A percentile compares a stretch with the other conserved stretches of the same genome.
Evolutionary conservation across 2,797 vertebrate species (phyloP).

Genomic region (Chromis chromis): DNA sequence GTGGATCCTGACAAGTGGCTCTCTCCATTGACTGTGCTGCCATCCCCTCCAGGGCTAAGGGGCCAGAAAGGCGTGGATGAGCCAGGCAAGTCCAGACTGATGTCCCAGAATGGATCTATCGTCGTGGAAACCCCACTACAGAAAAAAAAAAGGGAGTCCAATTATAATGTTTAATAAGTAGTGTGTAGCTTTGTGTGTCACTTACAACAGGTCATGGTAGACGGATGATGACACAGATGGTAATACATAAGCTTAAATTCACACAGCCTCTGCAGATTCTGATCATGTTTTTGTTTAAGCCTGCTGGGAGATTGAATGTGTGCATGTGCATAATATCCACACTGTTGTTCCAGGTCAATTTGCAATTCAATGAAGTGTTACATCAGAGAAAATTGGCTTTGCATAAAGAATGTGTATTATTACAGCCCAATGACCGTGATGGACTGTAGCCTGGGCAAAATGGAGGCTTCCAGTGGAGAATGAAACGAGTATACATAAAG

Average conservation of each 20-base stretch:
- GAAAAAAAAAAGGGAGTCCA: background rate
- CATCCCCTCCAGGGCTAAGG: constrained; percentile 93
- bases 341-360: constrained; percentile 46
- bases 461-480: constrained; percentile 21
- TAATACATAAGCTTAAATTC: constrained; percentile 41
- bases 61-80: constrained; percentile 98
- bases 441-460: constrained; percentile 34
- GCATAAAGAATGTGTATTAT: constrained; percentile 53
- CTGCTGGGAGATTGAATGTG: constrained; percentile 30
- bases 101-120: constrained; percentile 98
- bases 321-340: constrained; percentile 44
- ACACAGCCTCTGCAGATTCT: constrained; percentile 36
- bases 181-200: constrained; percentile 23
- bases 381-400: constrained; percentile 65
- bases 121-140: constrained; percentile 95
- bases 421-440: constrained; percentile 27
- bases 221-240: constrained; percentile 68
- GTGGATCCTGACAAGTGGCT: constrained; percentile 94
- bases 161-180: constrained; percentile 34
- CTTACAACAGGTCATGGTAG: constrained; percentile 51
- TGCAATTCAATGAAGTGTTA: constrained; percentile 70
- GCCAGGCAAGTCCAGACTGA: constrained; percentile 96
- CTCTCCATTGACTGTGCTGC: constrained; percentile 92
- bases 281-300: constrained; percentile 57
- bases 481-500: constrained; percentile 6